Evolutionary conservation across 2,797 vertebrate species (phyloP), one percentile per base, ranked within the genome.

Genomic region (Sandelia bainsii): DNA sequence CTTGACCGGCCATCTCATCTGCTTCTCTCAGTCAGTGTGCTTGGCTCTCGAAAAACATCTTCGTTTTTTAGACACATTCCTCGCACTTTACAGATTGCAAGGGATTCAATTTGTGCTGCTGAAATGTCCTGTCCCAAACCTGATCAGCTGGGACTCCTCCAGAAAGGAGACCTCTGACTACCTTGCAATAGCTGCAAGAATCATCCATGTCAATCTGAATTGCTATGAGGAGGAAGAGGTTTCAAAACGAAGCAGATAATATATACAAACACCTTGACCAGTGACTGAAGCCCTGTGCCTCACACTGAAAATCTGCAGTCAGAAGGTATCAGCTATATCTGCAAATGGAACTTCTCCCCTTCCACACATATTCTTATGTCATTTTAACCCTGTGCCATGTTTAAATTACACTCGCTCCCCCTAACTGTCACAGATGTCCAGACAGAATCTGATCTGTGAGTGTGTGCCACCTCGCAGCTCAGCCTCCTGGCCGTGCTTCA

Each of bases 91-190:
- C 85, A 92, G 90, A 93, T 91, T 87, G 86, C 82, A 78, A 74
- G 32, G 79, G 81, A 93, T 94, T 94, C 91, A 92, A 93, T 95
- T 93, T 94, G 91, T 84, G 84, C 75, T 82, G 63, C 78, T 75
- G 75, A 91, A 86, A 92, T 80, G 87, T 84, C 79, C 82, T 44
- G 12, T 91, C 88, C 72, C 77, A 70, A 62, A 77, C 56, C 85
- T 81, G 89, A 92, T 91, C 89, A 77, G 68, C 16, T 89, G 89
- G 70, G 85, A 50, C 77, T 81, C 74, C 77, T 64, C 52, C 75
- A 77, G 70, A 87, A 77, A 84, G 64, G 80, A 81, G 87, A 86
- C 90, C 84, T 67, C 65, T 69, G 81, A 73, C 84, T 77, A 69
- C 67, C 62, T 82, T 60, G 81, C 82, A 75, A 72, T 72, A 77